A percentile compares a stretch with the other conserved stretches of the same genome.
Evolutionary conservation across 64 coral and sea anemone genomes (phyloP).

Genomic region (Montipora efflorescens): DNA sequence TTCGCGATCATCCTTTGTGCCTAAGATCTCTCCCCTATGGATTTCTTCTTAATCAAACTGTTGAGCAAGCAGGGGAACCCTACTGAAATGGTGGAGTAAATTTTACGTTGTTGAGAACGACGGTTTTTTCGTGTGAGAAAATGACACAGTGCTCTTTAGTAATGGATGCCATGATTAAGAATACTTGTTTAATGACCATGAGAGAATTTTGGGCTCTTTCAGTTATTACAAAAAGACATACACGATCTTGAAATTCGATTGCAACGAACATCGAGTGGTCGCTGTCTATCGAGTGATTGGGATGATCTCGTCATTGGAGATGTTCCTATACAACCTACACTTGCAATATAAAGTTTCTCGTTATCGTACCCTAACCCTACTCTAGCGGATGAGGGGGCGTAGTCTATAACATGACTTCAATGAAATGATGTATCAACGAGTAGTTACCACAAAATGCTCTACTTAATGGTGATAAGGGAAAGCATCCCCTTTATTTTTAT

Average conservation of each 20-base stretch:
- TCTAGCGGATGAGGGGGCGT: no score
- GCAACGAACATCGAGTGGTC: no score
- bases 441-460: neutral
- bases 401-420: neutral
- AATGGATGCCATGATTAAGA: neutral
- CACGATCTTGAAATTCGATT: neutral
- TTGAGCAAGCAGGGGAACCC: neutral
- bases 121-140: neutral
- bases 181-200: neutral
- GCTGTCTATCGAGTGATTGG: no score
- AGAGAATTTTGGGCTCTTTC: neutral
- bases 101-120: neutral
- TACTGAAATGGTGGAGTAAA: neutral
- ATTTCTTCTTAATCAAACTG: neutral
- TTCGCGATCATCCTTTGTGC: neutral
- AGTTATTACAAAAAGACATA: neutral
- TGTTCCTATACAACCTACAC: no score
- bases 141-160: neutral
- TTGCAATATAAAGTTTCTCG: no score
- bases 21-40: neutral
- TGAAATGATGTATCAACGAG: neutral
- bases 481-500: neutral
- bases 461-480: neutral
- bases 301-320: no score
- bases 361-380: no score